Evolutionary conservation across 2,888 invertebrate species (phyloP), one percentile per base, ranked within the genome.

Genomic region (Temnothorax unifasciatus): DNA sequence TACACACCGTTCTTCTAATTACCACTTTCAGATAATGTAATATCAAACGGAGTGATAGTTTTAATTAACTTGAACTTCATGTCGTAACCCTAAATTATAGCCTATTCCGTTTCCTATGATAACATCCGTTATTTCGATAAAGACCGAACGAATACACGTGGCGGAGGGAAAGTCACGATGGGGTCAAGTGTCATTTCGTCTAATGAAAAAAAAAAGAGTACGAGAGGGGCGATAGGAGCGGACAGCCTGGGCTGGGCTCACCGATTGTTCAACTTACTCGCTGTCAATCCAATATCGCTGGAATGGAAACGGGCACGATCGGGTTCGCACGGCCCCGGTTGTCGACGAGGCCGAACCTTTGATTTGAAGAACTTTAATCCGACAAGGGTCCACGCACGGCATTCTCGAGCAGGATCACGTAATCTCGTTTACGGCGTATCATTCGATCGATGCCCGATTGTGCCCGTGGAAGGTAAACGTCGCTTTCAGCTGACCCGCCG

Each of bases 261-360:
- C 57, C 81, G 81, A 71, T 77, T 85, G 82, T 84, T 71, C 63
- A 71, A 76, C 75, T 84, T 81, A 84, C 81, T 86, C 79, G 61
- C n/a, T 69, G 54, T 75, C 79, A 63, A 84, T 79, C 83, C 75
- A 81, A 86, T 81, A 75, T 54, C 73, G 61, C 11, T 52, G 38
- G 29, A 29, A 64, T 64, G 38, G 75, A 2, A 64, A 76, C 57
- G 41, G 47, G 11, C 9, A 25, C 44, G 63, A 83, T 82, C 57
- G 84, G 18, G 63, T 15, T 77, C 76, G 47, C 66, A 21, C 74
- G 25, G 54, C 5, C 34, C 34, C 29, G 3, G 0, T 3, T 66
- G 21, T 82, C 52, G 50, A 52, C 47, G 50, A 47, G 41, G 44
- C 21, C 29, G 44, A 59, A 57, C 4, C 71, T 85, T 69, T 76